A percentile compares a stretch with the other conserved stretches of the same genome.
Conservation (phyloP, 2,113 vertebrate genomes). For the Mellivora capensis region DNA sequence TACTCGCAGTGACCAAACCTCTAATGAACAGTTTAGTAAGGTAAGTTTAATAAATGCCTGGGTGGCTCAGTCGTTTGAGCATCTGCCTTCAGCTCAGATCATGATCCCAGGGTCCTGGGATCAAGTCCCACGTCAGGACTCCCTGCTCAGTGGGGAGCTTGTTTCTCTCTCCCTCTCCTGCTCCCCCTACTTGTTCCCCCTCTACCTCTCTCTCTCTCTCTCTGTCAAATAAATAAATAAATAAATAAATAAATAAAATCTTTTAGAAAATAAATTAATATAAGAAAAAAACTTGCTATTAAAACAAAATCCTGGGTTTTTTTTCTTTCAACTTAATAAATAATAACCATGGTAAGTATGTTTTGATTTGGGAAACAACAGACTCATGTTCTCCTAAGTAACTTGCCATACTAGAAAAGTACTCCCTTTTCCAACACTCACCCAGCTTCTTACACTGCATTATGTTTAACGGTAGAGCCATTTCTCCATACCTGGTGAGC, state of each 20-base stretch:
- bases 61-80: too few relatives aligned
- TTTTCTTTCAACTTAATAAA: not conserved
- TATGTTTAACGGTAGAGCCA: not conserved
- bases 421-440: not conserved
- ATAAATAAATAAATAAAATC: too few relatives aligned
- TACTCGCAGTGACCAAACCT: not conserved
- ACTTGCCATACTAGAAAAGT: not conserved
- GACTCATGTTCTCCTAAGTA: not conserved
- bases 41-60: not conserved
- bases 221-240: too few relatives aligned
- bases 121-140: too few relatives aligned
- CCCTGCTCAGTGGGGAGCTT: too few relatives aligned
- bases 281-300: not conserved
- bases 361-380: not conserved
- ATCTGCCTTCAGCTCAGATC: too few relatives aligned
- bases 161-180: too few relatives aligned
- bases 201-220: too few relatives aligned
- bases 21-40: constrained; percentile 18
- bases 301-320: not conserved
- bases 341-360: not conserved
- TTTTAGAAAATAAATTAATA: not conserved
- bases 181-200: too few relatives aligned
- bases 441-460: not conserved
- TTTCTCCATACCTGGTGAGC: not conserved
- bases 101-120: too few relatives aligned